Evolutionary conservation across 2,113 vertebrate species (phyloP).

Genomic region (Hemibagrus wyckioides): DNA sequence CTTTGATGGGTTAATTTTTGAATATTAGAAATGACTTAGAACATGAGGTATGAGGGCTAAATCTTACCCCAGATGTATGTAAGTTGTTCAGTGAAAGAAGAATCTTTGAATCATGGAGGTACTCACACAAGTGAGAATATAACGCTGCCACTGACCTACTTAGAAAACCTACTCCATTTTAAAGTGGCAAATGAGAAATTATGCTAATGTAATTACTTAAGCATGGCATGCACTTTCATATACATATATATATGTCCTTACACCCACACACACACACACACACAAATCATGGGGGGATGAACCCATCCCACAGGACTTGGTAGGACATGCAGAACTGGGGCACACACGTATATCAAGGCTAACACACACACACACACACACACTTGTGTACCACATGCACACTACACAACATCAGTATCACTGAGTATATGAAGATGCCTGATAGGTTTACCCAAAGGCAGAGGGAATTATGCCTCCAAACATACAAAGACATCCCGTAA

Average conservation of each 20-base stretch:
- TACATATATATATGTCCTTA: background rate
- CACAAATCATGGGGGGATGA: background rate
- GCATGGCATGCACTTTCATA: conserved; percentile 13
- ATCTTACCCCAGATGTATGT: background rate
- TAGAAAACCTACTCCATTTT: conserved; percentile 23
- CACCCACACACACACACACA: background rate
- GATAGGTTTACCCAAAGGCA: background rate
- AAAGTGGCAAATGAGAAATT: conserved; percentile 28
- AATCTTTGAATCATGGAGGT: background rate
- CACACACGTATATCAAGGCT: background rate
- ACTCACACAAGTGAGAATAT: background rate
- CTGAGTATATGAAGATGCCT: background rate
- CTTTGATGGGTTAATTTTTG: background rate
- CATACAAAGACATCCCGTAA: conserved; percentile 14
- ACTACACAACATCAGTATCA: background rate
- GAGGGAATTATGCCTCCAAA: background rate
- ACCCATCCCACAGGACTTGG: background rate
- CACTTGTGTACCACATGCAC: background rate
- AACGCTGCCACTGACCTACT: conserved; percentile 16
- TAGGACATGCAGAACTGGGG: conserved; percentile 23
- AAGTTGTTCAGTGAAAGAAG: background rate
- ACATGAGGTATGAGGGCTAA: background rate
- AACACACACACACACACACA: background rate
- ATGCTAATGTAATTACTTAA: conserved; percentile 44
- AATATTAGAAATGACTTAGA: background rate